A percentile compares a stretch with the other conserved stretches of the same genome.
These are phyloP conservation scores for Drosophila gaucha DNA, from an alignment of 2,888 invertebrate genomes.

Conservation along the genomic window DNA sequence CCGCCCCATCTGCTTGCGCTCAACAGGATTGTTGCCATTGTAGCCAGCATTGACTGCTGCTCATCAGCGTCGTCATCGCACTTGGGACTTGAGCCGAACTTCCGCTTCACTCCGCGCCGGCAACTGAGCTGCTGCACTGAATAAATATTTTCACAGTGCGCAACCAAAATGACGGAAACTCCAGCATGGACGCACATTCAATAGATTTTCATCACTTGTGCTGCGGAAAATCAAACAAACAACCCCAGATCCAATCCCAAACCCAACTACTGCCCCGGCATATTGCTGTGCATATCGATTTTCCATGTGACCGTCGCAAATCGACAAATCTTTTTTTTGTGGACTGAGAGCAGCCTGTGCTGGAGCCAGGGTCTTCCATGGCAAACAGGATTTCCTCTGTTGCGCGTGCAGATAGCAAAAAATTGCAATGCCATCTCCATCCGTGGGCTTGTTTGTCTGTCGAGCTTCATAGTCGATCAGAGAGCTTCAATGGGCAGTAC, in stretches of 20 bases:
- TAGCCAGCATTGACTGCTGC: slow-evolving; percentile 8
- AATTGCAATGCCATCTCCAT: slow-evolving; percentile 26
- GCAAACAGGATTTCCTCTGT: slow-evolving; percentile 66
- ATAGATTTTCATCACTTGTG: slow-evolving; percentile 81
- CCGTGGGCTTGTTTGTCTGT: slow-evolving; percentile 11
- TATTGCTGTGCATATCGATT: slow-evolving; percentile 63
- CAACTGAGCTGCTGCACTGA: slow-evolving; percentile 45
- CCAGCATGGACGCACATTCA: slow-evolving; percentile 52
- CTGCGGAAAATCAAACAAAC: slow-evolving; percentile 80
- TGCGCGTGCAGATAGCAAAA: slow-evolving; percentile 53
- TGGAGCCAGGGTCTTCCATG: slow-evolving; percentile 29
- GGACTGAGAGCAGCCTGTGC: slow-evolving; percentile 12
- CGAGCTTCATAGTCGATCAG: slow-evolving; percentile 45
- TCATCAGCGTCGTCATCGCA: slow-evolving; percentile 37
- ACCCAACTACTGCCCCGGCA: slow-evolving; percentile 37
- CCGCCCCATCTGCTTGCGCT: not conserved
- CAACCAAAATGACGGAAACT: slow-evolving; percentile 44
- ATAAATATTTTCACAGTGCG: slow-evolving; percentile 69
- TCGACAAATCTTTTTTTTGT: slow-evolving; percentile 11
- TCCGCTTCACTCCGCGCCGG: slow-evolving; percentile 65
- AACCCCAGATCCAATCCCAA: slow-evolving; percentile 54
- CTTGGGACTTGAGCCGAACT: slow-evolving; percentile 47
- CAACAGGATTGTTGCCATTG: slow-evolving; percentile 32
- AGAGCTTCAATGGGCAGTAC: slow-evolving; percentile 8
- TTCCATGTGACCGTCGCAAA: slow-evolving; percentile 45